A percentile compares a stretch with the other conserved stretches of the same genome.
Evolutionary conservation across 2,797 vertebrate species (phyloP).

Genomic region (Sebastes hubbsi): DNA sequence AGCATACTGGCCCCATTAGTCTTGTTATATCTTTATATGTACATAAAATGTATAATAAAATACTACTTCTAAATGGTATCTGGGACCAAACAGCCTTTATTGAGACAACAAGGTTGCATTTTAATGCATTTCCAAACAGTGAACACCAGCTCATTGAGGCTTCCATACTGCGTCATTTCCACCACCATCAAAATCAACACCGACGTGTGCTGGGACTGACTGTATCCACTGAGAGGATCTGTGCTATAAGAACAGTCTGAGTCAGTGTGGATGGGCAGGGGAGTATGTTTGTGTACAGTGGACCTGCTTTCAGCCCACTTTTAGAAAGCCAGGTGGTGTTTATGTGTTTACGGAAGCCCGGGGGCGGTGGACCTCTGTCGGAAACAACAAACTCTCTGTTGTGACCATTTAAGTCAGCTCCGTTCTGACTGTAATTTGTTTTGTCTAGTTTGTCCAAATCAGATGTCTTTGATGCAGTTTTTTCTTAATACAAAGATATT

Average conservation of each 20-base stretch:
- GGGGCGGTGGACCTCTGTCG: constrained; percentile 8
- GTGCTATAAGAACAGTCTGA: constrained; percentile 13
- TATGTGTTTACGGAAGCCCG: constrained; percentile 65
- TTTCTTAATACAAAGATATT: constrained; percentile 31
- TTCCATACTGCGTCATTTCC: constrained; percentile 11
- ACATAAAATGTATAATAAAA: background rate
- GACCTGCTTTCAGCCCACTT: constrained; percentile 31
- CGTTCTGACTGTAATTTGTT: constrained; percentile 51
- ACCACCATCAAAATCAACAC: constrained; percentile 8
- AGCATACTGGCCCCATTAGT: background rate
- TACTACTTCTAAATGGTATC: background rate
- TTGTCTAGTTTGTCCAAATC: constrained; percentile 55
- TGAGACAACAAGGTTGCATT: background rate
- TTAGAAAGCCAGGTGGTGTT: constrained; percentile 49
- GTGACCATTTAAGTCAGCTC: constrained; percentile 15
- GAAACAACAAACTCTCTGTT: constrained; percentile 58
- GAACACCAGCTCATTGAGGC: background rate
- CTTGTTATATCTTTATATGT: background rate
- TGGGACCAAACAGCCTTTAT: background rate
- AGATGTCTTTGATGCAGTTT: constrained; percentile 34
- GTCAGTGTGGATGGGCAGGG: constrained; percentile 4
- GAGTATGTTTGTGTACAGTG: constrained; percentile 27
- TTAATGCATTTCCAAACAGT: background rate
- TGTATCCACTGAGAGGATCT: constrained; percentile 9
- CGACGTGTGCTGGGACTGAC: constrained; percentile 9